phyloP scores from a whole-genome alignment of 2,113 vertebrate species.

The Cochlearius cochlearius region DNA sequence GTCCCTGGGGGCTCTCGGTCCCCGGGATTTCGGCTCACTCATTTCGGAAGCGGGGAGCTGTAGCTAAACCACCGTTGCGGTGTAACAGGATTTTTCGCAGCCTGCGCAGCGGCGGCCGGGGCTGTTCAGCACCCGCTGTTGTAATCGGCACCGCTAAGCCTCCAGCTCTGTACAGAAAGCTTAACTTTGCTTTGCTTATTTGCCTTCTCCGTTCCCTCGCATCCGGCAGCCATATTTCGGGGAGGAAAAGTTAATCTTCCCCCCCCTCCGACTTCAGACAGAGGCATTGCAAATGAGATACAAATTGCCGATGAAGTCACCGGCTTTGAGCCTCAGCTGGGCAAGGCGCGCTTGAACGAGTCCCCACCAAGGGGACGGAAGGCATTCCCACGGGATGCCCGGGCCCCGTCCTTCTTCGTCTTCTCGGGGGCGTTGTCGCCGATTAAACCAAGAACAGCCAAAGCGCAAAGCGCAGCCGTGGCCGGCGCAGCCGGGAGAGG shows the following conservation, averaged over 20 bases:
- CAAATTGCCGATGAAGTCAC: neutral
- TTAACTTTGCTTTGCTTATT: constrained; percentile 50
- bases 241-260: constrained; percentile 34
- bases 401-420: neutral
- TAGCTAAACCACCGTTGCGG: constrained; percentile 17
- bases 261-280: neutral
- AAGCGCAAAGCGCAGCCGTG: fast-evolving
- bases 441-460: neutral
- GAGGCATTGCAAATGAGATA: constrained; percentile 1
- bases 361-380: neutral
- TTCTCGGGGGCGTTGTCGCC: fast-evolving
- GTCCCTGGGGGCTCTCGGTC: neutral
- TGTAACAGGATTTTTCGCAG: constrained; percentile 64
- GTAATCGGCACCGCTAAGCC: constrained; percentile 64
- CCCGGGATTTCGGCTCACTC: constrained; percentile 40
- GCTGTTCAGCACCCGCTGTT: constrained; percentile 66
- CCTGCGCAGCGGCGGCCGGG: constrained; percentile 3
- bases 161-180: constrained; percentile 40
- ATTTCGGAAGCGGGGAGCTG: constrained; percentile 35
- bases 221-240: neutral
- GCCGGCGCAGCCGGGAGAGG: neutral
- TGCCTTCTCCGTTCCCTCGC: constrained; percentile 22
- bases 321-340: neutral
- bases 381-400: fast-evolving
- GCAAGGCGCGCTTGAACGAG: neutral